Evolutionary conservation across 2,797 vertebrate genomes (phyloP).

Genomic region (Lerista edwardsae): DNA sequence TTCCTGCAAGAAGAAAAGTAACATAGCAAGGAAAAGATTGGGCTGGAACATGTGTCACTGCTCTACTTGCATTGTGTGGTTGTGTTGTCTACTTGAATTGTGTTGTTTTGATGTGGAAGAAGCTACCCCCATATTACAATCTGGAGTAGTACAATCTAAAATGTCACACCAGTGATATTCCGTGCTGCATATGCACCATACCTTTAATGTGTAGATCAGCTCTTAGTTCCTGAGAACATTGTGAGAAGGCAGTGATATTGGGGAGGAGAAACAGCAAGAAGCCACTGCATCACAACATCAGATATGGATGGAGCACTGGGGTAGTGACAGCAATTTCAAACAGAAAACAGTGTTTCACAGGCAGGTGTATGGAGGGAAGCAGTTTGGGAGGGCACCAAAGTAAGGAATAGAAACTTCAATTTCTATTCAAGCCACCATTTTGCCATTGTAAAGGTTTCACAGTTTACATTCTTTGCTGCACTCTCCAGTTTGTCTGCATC

Average conservation of each 20-base stretch:
- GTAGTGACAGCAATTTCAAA: not conserved
- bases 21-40: not conserved
- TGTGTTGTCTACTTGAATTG: too few relatives aligned
- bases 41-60: not conserved
- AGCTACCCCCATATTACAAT: not conserved
- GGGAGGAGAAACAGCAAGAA: not conserved
- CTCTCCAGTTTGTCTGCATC: too few relatives aligned
- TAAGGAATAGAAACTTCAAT: too few relatives aligned
- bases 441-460: too few relatives aligned
- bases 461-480: too few relatives aligned
- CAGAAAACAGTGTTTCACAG: not conserved
- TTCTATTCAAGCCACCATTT: too few relatives aligned
- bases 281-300: not conserved
- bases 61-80: too few relatives aligned
- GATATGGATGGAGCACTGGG: not conserved
- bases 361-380: not conserved
- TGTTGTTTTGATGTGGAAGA: not conserved
- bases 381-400: not conserved
- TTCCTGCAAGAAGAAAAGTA: not conserved
- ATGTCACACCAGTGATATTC: too few relatives aligned
- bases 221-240: not conserved
- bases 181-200: not conserved
- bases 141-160: too few relatives aligned
- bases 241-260: not conserved
- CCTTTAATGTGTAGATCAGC: not conserved